These are phyloP conservation scores for Rynchops niger DNA, from an alignment of 2,113 vertebrate genomes.

Conservation along the genomic window DNA sequence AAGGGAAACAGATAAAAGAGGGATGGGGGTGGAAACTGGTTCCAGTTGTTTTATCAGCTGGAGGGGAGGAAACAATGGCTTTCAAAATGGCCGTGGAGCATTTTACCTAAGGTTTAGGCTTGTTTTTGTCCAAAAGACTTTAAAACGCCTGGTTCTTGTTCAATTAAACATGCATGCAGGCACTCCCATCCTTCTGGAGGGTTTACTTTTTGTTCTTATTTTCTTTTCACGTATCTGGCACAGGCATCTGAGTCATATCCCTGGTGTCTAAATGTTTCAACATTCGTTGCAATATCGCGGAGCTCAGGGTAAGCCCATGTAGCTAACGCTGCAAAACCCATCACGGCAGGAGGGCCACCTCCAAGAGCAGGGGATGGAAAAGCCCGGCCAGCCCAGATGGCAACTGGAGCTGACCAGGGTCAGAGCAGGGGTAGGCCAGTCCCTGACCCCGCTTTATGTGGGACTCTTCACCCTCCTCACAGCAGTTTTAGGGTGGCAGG, in stretches of 20 bases:
- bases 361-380: fast-evolving
- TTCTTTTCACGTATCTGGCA: neutral
- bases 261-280: neutral
- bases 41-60: slow-evolving; percentile 23
- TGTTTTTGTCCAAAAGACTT: neutral
- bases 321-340: neutral
- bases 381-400: fast-evolving
- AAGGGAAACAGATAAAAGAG: slow-evolving; percentile 45
- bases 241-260: neutral
- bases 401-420: neutral
- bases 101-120: neutral
- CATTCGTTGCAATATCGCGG: neutral
- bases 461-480: neutral
- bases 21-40: neutral
- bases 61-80: neutral
- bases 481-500: neutral
- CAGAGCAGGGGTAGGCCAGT: neutral
- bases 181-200: neutral
- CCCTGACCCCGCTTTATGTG: neutral
- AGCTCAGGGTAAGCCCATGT: neutral
- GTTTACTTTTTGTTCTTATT: neutral
- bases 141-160: neutral
- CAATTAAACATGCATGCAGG: neutral
- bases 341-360: neutral
- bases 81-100: neutral